A percentile compares a stretch with the other conserved stretches of the same genome.
phyloP scores from a whole-genome alignment of 1,140 invertebrate species.

The Lepidurus couesii region DNA sequence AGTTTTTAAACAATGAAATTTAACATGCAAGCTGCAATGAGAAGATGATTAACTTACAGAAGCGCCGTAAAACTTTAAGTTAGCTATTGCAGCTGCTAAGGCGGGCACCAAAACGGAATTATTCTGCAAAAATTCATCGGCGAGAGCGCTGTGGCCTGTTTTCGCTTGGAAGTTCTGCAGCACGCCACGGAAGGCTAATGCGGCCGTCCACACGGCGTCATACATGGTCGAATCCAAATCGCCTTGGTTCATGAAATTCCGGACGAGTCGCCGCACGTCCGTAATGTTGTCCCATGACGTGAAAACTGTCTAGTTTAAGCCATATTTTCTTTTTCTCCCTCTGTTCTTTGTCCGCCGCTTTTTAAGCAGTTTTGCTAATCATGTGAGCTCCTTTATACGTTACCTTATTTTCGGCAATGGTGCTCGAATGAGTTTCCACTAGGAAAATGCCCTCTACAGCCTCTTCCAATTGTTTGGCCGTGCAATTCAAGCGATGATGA shows the following conservation, averaged over 20 bases:
- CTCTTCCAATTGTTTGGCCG: constrained; percentile 1
- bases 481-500: neutral
- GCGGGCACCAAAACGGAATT: constrained; percentile 38
- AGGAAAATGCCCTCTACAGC: neutral
- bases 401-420: neutral
- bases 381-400: neutral
- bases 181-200: constrained; percentile 58
- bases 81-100: constrained; percentile 61
- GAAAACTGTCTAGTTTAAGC: constrained; percentile 16
- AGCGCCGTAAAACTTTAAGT: constrained; percentile 70
- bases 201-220: constrained; percentile 83
- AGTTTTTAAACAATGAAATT: constrained; percentile 30
- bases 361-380: constrained; percentile 1
- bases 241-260: neutral
- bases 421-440: neutral
- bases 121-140: neutral
- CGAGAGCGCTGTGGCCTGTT: neutral
- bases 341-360: neutral
- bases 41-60: constrained; percentile 59
- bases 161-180: constrained; percentile 41
- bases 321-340: neutral
- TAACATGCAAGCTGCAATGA: no score
- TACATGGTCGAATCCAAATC: constrained; percentile 47
- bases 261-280: neutral
- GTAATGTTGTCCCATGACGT: constrained; percentile 10